Evolutionary conservation across 2,888 invertebrate genomes (phyloP).

Genomic region (Dione juno): DNA sequence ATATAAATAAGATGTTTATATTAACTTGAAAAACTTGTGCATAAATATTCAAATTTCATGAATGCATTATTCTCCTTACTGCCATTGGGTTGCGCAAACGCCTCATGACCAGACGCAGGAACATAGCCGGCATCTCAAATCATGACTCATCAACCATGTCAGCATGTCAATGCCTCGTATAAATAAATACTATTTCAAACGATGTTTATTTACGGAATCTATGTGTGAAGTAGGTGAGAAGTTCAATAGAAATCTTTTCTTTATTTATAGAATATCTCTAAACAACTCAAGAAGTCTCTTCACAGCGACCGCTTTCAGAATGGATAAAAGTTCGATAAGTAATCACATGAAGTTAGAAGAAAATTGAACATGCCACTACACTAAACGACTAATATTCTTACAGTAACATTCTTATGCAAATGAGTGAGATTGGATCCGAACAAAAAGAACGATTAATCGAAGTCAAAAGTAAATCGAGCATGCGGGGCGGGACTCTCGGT

Average conservation of each 20-base stretch:
- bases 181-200: constrained; percentile 64
- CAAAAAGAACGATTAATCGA: constrained; percentile 75
- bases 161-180: constrained; percentile 70
- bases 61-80: constrained; percentile 48
- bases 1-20: background rate
- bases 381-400: constrained; percentile 43
- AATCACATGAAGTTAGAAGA: constrained; percentile 38
- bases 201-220: constrained; percentile 66
- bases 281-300: constrained; percentile 2
- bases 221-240: constrained; percentile 56
- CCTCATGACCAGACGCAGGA: constrained; percentile 50
- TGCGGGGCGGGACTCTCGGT: constrained; percentile 62
- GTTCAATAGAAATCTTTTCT: constrained; percentile 58
- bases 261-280: constrained; percentile 40
- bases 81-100: constrained; percentile 60
- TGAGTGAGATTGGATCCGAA: constrained; percentile 67
- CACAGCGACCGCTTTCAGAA: constrained; percentile 34
- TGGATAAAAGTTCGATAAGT: constrained; percentile 29
- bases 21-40: background rate
- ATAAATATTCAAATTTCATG: constrained; percentile 24
- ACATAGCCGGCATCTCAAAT: constrained; percentile 52
- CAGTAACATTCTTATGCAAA: constrained; percentile 73
- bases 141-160: constrained; percentile 68
- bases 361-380: constrained; percentile 43
- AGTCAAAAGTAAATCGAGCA: constrained; percentile 74